Evolutionary conservation across 2,113 vertebrate genomes (phyloP).

Genomic region (Propithecus coquereli): DNA sequence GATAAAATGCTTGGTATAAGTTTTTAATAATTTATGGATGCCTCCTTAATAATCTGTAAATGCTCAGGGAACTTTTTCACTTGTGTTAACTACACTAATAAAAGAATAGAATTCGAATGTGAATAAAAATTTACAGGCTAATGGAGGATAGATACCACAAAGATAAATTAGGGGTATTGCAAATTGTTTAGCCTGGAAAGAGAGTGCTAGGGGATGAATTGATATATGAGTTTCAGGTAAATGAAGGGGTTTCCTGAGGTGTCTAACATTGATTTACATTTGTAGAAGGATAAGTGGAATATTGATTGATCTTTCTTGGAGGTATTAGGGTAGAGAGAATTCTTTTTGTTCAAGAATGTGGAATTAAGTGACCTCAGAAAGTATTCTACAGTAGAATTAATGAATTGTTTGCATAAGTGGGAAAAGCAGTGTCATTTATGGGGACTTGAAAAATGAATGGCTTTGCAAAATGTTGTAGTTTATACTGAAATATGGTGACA

Average conservation of each 20-base stretch:
- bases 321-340: conserved; percentile 24
- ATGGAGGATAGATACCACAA: neutral
- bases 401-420: conserved; percentile 47
- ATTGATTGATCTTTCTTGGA: conserved; percentile 43
- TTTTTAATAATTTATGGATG: neutral
- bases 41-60: conserved; percentile 12
- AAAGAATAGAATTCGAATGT: neutral
- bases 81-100: neutral
- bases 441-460: conserved; percentile 48
- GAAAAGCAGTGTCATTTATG: conserved; percentile 33
- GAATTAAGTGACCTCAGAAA: conserved; percentile 54
- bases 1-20: neutral
- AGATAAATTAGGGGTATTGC: conserved; percentile 21
- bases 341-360: conserved; percentile 50
- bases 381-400: conserved; percentile 49
- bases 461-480: conserved; percentile 33
- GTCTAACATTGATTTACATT: conserved; percentile 55
- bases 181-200: conserved; percentile 44
- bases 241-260: conserved; percentile 35
- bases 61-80: neutral
- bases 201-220: conserved; percentile 37
- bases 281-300: conserved; percentile 28
- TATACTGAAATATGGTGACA: conserved; percentile 27
- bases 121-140: neutral
- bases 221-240: conserved; percentile 22